Evolutionary conservation across 2,888 invertebrate species (phyloP).

Genomic region (Oxystoma pomonae): DNA sequence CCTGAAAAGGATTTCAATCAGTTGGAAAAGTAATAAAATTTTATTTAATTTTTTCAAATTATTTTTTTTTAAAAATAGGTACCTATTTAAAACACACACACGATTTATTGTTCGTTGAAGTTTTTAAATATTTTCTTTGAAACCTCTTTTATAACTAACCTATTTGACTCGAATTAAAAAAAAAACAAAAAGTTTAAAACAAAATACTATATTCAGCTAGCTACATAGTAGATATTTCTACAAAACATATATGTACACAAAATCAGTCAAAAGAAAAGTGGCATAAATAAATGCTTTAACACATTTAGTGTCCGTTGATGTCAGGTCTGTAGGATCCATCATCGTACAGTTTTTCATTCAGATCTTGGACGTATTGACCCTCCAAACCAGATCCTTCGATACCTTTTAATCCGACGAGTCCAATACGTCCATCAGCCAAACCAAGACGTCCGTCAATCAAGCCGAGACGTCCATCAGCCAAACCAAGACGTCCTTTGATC

Average conservation of each 20-base stretch:
- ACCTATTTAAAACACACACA: too few species aligned
- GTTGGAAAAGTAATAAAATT: too few species aligned
- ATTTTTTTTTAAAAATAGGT: too few species aligned
- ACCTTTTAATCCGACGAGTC: neutral
- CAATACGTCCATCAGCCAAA: neutral
- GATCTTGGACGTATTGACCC: slow-evolving; percentile 36
- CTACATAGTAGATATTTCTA: neutral
- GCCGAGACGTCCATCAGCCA: neutral
- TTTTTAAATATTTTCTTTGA: too few species aligned
- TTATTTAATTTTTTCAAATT: too few species aligned
- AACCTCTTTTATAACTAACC: too few species aligned
- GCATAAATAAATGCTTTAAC: neutral
- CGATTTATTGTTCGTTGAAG: too few species aligned
- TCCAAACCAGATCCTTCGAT: slow-evolving; percentile 28
- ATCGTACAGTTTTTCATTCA: slow-evolving; percentile 35
- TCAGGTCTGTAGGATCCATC: slow-evolving; percentile 39
- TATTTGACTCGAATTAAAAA: too few species aligned
- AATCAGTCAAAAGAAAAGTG: neutral
- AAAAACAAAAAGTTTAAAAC: too few species aligned
- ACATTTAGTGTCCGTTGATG: slow-evolving; percentile 3
- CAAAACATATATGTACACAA: neutral
- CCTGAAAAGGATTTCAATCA: too few species aligned
- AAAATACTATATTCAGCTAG: neutral
- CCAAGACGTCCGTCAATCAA: neutral
- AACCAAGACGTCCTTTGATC: neutral